Evolutionary conservation across 1,140 invertebrate species (phyloP), one percentile per base, ranked within the genome.

Genomic region (Apolygus lucorum): DNA sequence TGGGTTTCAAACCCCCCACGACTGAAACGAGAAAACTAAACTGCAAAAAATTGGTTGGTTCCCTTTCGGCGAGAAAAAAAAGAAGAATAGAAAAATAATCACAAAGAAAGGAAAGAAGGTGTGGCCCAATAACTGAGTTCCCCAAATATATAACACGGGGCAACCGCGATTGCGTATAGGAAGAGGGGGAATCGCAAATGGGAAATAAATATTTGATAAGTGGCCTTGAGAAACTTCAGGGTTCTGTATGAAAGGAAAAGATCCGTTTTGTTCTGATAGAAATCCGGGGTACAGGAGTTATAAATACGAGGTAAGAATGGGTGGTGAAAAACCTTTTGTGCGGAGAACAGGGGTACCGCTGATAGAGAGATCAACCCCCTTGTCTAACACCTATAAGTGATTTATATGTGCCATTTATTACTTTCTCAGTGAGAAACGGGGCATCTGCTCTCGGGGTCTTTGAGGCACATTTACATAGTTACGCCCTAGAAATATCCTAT

Each of bases 131-230:
- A 59, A 59, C 34, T 8, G 54, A 21, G 8, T 59, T 59, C 54
- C 54, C 22, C 54, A 59, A 59, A 59, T 59, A 59, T 59, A 59
- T 59, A 59, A 24, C 54, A 24, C 54, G 54, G 22, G 54, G 22
- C 54, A 59, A 59, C 54, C 54, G 54, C 54, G 54, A 59, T 4
- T n/a, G 4, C 54, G 54, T 59, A 8, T 4, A 59, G 22, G 54
- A 24, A 24, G 4, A 59, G 11, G 34, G 34, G 34, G 17, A 42
- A 42, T 42, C 4, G 34, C 34, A 49, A 49, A 49, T 49, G 17
- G 34, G 54, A 59, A 59, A 59, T 59, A 59, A 59, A 59, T 21
- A 59, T 59, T 59, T 59, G 54, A 59, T 59, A 59, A 59, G 54
- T 59, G 22, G 54, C 54, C 54, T 24, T 59, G 54, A 59, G 54